Conservation (phyloP, 2,113 vertebrate genomes). For the Pteronura brasiliensis region DNA sequence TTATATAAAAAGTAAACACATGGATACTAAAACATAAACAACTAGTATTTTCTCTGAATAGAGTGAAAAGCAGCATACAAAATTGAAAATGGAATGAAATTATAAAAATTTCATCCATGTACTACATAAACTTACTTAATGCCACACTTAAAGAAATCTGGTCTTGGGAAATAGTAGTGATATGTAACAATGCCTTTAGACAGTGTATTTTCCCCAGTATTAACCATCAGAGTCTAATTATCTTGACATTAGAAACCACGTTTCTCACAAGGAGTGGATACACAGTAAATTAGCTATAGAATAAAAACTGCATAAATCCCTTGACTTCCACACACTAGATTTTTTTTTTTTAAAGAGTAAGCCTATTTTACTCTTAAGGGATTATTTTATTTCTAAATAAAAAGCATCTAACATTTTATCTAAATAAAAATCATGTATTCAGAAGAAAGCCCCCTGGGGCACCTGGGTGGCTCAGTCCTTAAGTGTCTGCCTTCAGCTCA, state of each 20-base stretch:
- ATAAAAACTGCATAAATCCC: background rate
- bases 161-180: background rate
- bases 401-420: conserved; percentile 29
- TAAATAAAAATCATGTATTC: conserved; percentile 42
- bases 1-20: background rate
- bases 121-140: background rate
- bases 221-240: background rate
- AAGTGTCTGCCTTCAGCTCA: too few relatives aligned
- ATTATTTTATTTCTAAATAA: conserved; percentile 45
- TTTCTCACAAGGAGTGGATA: background rate
- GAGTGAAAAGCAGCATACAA: background rate
- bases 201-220: background rate
- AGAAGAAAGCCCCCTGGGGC: background rate
- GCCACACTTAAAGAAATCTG: background rate
- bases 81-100: background rate
- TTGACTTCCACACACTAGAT: background rate
- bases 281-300: background rate
- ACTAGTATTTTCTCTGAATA: background rate
- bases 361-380: background rate
- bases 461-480: too few relatives aligned
- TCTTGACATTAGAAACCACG: background rate
- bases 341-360: conserved; percentile 40
- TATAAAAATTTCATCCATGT: background rate
- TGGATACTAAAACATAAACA: background rate
- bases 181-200: background rate